A percentile compares a stretch with the other conserved stretches of the same genome.
These are phyloP conservation scores for Amphimallon solstitiale DNA, from an alignment of 2,888 invertebrate genomes.

Conservation along the genomic window DNA sequence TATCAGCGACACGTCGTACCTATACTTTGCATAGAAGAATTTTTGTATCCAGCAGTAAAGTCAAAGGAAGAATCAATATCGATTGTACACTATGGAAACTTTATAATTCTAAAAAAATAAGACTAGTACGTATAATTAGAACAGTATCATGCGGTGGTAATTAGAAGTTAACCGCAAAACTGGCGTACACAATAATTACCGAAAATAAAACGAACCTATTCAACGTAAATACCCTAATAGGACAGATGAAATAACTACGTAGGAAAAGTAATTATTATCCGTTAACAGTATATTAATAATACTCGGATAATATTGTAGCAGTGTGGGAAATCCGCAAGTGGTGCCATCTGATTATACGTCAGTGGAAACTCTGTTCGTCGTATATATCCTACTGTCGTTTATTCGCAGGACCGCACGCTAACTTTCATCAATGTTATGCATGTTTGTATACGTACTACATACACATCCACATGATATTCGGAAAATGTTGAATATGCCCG, in stretches of 20 bases:
- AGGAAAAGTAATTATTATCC: slow-evolving; percentile 59
- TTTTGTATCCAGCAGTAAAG: too few species aligned
- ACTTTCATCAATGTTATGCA: too few species aligned
- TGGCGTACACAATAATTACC: slow-evolving; percentile 43
- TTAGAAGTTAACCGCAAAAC: slow-evolving; percentile 35
- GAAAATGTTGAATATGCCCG: too few species aligned
- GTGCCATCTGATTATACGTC: slow-evolving; percentile 64
- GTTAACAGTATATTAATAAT: slow-evolving; percentile 63
- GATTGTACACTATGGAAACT: too few species aligned
- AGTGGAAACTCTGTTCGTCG: slow-evolving; percentile 55
- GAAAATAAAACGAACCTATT: slow-evolving; percentile 44
- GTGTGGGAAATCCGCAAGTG: slow-evolving; percentile 64
- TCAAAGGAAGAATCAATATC: too few species aligned
- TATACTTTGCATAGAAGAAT: too few species aligned
- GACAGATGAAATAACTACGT: slow-evolving; percentile 51
- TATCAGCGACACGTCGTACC: too few species aligned
- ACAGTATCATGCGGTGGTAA: slow-evolving; percentile 14
- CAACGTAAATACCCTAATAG: slow-evolving; percentile 44
- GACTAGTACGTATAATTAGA: slow-evolving; percentile 17
- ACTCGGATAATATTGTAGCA: slow-evolving; percentile 59
- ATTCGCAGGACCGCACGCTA: too few species aligned
- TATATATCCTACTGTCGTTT: neutral
- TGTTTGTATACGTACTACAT: too few species aligned
- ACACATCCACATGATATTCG: too few species aligned
- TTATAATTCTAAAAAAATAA: too few species aligned